Evolutionary conservation across 2,797 vertebrate species (phyloP), one percentile per base, ranked within the genome.

Genomic region (Tachyglossus aculeatus): DNA sequence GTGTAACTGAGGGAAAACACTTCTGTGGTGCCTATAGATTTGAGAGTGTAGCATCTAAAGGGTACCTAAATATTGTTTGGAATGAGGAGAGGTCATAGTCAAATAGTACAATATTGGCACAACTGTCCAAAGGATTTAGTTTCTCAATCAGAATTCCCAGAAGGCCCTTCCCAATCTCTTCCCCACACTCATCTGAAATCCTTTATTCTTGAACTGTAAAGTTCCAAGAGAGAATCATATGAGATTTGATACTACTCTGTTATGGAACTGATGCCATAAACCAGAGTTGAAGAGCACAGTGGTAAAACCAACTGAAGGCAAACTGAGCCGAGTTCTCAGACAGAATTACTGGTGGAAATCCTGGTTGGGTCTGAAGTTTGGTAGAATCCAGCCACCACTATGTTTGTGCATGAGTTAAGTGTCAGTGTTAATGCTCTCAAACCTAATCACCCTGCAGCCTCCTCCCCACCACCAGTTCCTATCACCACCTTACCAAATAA

Each of bases 71-170:
- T 80, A 58, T 77, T 85, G 19, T 10, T 51, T 7, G 25, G 34
- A 36, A 15, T 0, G 43, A 63, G 52, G 45, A 27, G 47, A 25
- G 22, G 41, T 69, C 71, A 66, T 32, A 56, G 45, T 78, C 75
- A 62, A 1, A 0, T 48, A 22, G 41, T 57, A 65, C 63, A 71
- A 81, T 78, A 18, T 27, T 56, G 21, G 19, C 9, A 38, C 44
- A 55, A 18, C 1, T 24, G 53, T 54, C 60, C 63, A 37, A 56
- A 67, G 63, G 76, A 66, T 80, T 31, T 41, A 33, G 56, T 85
- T 80, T 83, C 80, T 70, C 51, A 12, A 13, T 67, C 68, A 69
- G 59, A 77, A 67, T 58, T 74, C 78, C 61, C 74, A 41, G 15
- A 31, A 57, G 43, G 52, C 22, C 61, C 50, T 55, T 63, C 59